A percentile compares a stretch with the other conserved stretches of the same genome.
These are phyloP conservation scores for Xylota segnis DNA, from an alignment of 2,888 invertebrate species.

Conservation along the genomic window DNA sequence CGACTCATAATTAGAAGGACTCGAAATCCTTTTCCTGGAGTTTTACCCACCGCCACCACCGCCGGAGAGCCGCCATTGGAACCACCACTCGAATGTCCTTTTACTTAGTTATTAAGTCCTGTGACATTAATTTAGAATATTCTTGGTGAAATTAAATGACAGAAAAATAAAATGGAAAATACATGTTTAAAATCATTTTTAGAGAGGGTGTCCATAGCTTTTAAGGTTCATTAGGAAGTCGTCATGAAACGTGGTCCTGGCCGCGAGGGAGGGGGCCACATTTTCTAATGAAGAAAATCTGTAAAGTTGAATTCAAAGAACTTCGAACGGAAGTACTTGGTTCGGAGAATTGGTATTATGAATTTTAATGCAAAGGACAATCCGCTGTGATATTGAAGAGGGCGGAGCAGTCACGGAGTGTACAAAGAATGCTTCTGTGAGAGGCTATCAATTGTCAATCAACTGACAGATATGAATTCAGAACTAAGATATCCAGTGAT, in stretches of 20 bases:
- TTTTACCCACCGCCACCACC: background rate
- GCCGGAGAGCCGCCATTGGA: too few relatives aligned
- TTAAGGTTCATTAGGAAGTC: conserved; percentile 19
- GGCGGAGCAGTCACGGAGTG: too few relatives aligned
- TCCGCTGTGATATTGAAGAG: background rate
- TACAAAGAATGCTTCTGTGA: too few relatives aligned
- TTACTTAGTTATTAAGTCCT: conserved; percentile 11
- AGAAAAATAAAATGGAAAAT: conserved; percentile 39
- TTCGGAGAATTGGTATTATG: background rate
- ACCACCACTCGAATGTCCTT: background rate
- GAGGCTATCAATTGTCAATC: too few relatives aligned
- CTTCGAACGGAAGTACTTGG: background rate
- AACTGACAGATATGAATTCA: too few relatives aligned
- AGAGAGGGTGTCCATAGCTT: conserved; percentile 26
- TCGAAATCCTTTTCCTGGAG: conserved; percentile 15
- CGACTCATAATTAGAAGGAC: conserved; percentile 46
- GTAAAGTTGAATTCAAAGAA: background rate
- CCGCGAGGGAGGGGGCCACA: background rate
- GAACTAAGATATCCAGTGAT: too few relatives aligned
- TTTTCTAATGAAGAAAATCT: background rate
- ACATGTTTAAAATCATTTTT: conserved; percentile 27
- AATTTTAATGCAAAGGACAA: background rate
- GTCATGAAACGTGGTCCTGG: background rate
- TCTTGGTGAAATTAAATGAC: conserved; percentile 16
- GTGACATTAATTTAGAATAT: conserved; percentile 34